Evolutionary conservation across 2,888 invertebrate species (phyloP).

Genomic region (Drosophila paucipuncta): DNA sequence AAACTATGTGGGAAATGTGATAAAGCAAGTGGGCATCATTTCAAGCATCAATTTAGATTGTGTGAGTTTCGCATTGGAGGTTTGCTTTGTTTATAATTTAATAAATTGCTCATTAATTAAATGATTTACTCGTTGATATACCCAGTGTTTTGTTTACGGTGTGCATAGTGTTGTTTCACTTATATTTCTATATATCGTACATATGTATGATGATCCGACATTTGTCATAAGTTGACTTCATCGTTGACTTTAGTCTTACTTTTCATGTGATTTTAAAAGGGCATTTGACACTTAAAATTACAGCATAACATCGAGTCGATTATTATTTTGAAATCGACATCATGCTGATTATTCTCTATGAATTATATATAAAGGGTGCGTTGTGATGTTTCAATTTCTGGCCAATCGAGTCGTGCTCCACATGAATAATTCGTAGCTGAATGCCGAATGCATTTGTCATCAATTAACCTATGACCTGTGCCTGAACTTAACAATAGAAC

Average conservation of each 20-base stretch:
- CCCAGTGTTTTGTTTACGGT: slow-evolving; percentile 9
- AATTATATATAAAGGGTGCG: slow-evolving; percentile 32
- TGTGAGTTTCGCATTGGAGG: slow-evolving; percentile 53
- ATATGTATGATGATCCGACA: neutral
- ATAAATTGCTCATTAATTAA: slow-evolving; percentile 79
- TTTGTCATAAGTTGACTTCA: neutral
- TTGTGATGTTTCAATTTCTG: slow-evolving; percentile 66
- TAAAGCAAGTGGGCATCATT: slow-evolving; percentile 45
- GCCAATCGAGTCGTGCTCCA: slow-evolving; percentile 9
- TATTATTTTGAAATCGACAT: neutral
- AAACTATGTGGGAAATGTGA: slow-evolving; percentile 50
- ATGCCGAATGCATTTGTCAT: slow-evolving; percentile 63
- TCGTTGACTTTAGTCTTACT: neutral
- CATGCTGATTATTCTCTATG: slow-evolving; percentile 15
- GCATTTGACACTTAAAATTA: neutral
- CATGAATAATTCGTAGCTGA: slow-evolving; percentile 24
- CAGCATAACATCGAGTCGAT: neutral
- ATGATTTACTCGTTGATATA: slow-evolving; percentile 54
- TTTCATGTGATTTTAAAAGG: neutral
- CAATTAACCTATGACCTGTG: slow-evolving; percentile 74
- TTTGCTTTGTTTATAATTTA: slow-evolving; percentile 74
- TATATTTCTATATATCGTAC: neutral
- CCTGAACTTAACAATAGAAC: slow-evolving; percentile 53
- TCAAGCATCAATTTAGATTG: slow-evolving; percentile 61
- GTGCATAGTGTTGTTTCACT: neutral